Percentiles rank a stretch among this genome's conserved stretches.
phyloP scores from a whole-genome alignment of 2,113 vertebrate species.

The Aplodontia rufa region DNA sequence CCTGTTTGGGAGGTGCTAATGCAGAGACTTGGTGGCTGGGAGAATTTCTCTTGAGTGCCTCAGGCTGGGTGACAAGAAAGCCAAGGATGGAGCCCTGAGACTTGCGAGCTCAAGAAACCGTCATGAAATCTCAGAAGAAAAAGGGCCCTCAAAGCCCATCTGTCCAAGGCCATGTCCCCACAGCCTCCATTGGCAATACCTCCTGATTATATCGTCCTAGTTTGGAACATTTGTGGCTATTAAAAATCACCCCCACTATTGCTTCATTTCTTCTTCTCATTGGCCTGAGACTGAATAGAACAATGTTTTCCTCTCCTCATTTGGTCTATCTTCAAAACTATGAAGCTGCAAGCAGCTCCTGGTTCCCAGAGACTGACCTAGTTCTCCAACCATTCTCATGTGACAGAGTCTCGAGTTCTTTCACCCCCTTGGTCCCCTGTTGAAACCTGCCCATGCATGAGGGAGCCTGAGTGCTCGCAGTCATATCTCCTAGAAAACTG shows the following conservation, averaged over 20 bases:
- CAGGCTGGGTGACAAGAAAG: conserved; percentile 25
- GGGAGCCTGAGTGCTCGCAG: background rate
- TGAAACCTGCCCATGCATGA: background rate
- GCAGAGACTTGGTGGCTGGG: background rate
- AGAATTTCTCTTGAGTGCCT: background rate
- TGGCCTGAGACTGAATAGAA: background rate
- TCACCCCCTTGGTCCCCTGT: background rate
- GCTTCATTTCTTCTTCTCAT: background rate
- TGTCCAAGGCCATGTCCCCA: background rate
- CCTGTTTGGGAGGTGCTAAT: background rate
- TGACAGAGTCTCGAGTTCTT: background rate
- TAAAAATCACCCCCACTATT: background rate
- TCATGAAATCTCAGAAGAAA: background rate
- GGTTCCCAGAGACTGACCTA: background rate
- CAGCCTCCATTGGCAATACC: background rate
- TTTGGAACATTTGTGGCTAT: background rate
- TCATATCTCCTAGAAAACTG: background rate
- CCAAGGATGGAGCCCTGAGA: background rate
- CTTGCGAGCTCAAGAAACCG: background rate
- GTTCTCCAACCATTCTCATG: background rate
- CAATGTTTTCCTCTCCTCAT: background rate
- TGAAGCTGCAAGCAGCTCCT: background rate
- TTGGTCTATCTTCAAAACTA: background rate
- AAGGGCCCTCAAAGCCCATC: background rate
- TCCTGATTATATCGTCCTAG: background rate